These are phyloP conservation scores for Tridacna crocea DNA, from an alignment of 2,888 invertebrate genomes.

Conservation along the genomic window DNA sequence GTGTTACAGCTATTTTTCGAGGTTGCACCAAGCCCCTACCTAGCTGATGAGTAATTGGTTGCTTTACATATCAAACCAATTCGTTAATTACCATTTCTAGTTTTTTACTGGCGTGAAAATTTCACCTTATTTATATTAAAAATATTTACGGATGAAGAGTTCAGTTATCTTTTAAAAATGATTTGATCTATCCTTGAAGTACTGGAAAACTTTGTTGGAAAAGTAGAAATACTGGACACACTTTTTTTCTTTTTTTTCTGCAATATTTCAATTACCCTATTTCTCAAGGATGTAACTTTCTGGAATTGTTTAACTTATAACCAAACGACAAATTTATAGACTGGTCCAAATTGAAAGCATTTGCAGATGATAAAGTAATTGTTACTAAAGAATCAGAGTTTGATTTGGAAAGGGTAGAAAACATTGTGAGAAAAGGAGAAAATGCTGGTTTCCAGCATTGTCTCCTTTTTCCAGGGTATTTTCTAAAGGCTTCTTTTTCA, in stretches of 20 bases:
- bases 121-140: neutral
- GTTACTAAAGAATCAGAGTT: too few relatives aligned
- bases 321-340: too few relatives aligned
- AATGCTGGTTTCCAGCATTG: too few relatives aligned
- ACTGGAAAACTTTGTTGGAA: neutral
- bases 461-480: too few relatives aligned
- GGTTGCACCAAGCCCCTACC: slow-evolving; percentile 14
- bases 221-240: neutral
- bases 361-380: too few relatives aligned
- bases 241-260: neutral
- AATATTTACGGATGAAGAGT: neutral
- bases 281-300: neutral
- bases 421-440: too few relatives aligned
- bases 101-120: neutral
- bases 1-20: slow-evolving; percentile 16
- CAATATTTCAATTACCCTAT: neutral
- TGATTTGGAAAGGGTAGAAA: too few relatives aligned
- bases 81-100: too few relatives aligned
- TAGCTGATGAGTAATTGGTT: neutral
- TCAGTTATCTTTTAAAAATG: neutral
- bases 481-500: too few relatives aligned
- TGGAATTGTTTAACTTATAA: too few relatives aligned
- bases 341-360: too few relatives aligned
- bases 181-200: neutral
- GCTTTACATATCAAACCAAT: neutral